Percentiles rank a stretch among this genome's conserved stretches.
phyloP scores from a whole-genome alignment of 2,888 invertebrate species.

The Eupithecia pulchellata region DNA sequence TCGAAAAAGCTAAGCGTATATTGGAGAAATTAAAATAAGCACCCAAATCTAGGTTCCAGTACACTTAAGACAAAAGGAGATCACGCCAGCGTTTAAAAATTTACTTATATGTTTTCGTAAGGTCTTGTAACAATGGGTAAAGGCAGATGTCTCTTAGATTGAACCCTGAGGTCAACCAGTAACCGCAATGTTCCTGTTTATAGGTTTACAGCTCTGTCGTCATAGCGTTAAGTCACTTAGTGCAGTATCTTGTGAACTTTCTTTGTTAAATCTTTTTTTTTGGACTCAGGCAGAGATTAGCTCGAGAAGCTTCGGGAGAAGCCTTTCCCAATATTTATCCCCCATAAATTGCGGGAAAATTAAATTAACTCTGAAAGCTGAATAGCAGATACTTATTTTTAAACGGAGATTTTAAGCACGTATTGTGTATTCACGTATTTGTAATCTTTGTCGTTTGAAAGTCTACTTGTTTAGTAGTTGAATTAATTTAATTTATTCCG shows the following conservation, averaged over 20 bases:
- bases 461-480: not conserved
- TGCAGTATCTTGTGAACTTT: not conserved
- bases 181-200: slow-evolving; percentile 30
- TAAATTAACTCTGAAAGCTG: not conserved
- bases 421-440: not conserved
- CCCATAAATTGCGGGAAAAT: not conserved
- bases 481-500: not conserved
- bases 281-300: not conserved
- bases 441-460: not conserved
- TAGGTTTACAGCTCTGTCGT: slow-evolving; percentile 18
- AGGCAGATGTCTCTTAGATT: slow-evolving; percentile 47
- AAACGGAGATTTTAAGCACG: too few species aligned
- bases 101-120: slow-evolving; percentile 33
- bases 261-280: not conserved
- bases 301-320: not conserved
- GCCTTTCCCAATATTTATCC: not conserved
- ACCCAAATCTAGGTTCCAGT: not conserved
- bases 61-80: not conserved
- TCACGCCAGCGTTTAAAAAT: not conserved
- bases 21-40: too few species aligned
- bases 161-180: slow-evolving; percentile 41
- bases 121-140: slow-evolving; percentile 53
- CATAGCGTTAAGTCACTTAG: not conserved
- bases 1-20: too few species aligned
- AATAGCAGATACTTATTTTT: too few species aligned